Base-by-base conservation (phyloP, 2,797 vertebrate genomes). In the Typhlichthys subterraneus region DNA sequence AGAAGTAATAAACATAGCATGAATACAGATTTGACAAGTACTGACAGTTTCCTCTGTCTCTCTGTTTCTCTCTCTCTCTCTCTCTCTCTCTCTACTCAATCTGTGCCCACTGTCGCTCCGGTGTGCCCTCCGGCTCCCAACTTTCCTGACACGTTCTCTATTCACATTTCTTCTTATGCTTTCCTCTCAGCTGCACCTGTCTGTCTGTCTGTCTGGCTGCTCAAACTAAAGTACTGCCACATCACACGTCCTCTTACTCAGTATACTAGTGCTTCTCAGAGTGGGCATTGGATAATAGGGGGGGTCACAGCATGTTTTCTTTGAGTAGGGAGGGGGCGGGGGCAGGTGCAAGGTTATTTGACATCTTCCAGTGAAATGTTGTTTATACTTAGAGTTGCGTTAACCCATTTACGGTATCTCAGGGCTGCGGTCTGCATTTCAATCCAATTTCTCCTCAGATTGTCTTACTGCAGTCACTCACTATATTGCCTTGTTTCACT, bases 401-500 rank as follows among this genome's bases (percentile, higher is more conserved):
- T 5, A 42, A 42, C 38, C 38, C 38, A 42, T 42, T 9, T 8
- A 42, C 38, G 4, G 38, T 9, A 42, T 7, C 38, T 42, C 38
- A 42, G 38, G 6, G 38, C 38, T 42, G 38, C 38, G 6, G 38
- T 42, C 9, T 42, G 38, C 6, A 42, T 42, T 42, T 6, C 6
- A 42, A 7, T 9, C 38, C 33, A 23, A 23, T 59, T 33, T 51
- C 51, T 38, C 47, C 54, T 42, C 38, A 42, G 38, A 7, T 42
- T 42, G 49, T 77, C 47, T 17, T 59, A 49, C 74, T 66, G 77
- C 73, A 85, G 69, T 72, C 84, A 86, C 87, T 89, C 85, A 69
- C 80, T 75, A 58, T 67, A 77, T 83, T 79, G 72, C 77, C 48
- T 66, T 15, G 12, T 46, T 12, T 58, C 8, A 12, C 70, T 69